Evolutionary conservation across 2,888 invertebrate species (phyloP).

Genomic region (Corythucha ciliata): DNA sequence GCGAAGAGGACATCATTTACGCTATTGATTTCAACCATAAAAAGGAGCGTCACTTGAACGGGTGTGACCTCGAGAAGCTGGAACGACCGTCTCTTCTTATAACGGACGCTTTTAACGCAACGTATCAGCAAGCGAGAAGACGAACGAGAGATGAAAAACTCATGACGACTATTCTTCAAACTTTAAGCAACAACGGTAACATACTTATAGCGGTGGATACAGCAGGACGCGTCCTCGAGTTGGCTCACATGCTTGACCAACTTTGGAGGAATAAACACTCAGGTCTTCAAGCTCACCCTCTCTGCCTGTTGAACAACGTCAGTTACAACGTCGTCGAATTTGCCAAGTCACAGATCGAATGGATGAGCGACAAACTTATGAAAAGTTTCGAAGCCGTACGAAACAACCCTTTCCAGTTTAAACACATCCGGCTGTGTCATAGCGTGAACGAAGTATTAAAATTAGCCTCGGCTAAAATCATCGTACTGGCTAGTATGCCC

Average conservation of each 20-base stretch:
- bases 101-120: conserved; percentile 91
- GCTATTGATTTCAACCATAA: conserved; percentile 99
- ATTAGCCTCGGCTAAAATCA: conserved; percentile 46
- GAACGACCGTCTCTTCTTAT: conserved; percentile 88
- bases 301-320: conserved; percentile 89
- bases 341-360: conserved; percentile 97
- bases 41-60: conserved; percentile 93
- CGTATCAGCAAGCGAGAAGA: conserved; percentile 82
- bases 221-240: conserved; percentile 88
- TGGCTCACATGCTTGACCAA: conserved; percentile 93
- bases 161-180: conserved; percentile 90
- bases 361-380: conserved; percentile 99
- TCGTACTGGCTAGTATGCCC: conserved; percentile 82
- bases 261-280: conserved; percentile 93
- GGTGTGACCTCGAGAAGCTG: conserved; percentile 83
- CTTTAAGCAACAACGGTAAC: conserved; percentile 88
- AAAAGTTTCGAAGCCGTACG: conserved; percentile 82
- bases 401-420: conserved; percentile 92
- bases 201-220: conserved; percentile 94
- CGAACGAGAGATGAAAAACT: conserved; percentile 89
- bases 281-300: conserved; percentile 85
- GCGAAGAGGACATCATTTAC: conserved; percentile 97
- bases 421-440: conserved; percentile 89
- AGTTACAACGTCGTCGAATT: conserved; percentile 98
- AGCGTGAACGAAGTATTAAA: conserved; percentile 60